phyloP scores from a whole-genome alignment of 2,797 vertebrate genomes.

The Coregonus sp. region DNA sequence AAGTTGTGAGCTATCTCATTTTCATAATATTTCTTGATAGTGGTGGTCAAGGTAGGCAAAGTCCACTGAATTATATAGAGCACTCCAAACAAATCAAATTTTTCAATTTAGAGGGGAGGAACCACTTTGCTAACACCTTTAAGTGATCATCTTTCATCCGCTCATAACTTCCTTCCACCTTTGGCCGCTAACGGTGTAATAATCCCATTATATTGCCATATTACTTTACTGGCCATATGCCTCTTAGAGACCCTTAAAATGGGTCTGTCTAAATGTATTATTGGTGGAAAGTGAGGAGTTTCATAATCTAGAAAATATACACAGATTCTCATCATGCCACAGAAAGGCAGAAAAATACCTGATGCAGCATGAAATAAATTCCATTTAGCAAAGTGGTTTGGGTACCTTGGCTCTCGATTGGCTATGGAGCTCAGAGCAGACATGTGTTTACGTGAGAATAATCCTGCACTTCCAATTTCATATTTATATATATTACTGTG shows the following conservation, averaged over 20 bases:
- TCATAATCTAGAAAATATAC: constrained; percentile 21
- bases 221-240: not conserved
- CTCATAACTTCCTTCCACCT: not conserved
- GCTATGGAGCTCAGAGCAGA: constrained; percentile 7
- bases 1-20: not conserved
- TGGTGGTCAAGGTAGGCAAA: not conserved
- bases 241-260: constrained; percentile 5
- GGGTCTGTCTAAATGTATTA: not conserved
- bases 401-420: constrained; percentile 2
- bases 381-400: constrained; percentile 15
- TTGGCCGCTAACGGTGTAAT: not conserved
- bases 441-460: constrained; percentile 13
- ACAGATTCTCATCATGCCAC: not conserved
- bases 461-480: constrained; percentile 9
- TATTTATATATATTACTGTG: constrained; percentile 1
- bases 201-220: constrained; percentile 11
- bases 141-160: constrained; percentile 10
- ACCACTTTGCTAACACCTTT: constrained; percentile 4
- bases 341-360: constrained; percentile 8
- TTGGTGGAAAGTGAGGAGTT: not conserved
- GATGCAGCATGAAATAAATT: constrained; percentile 20
- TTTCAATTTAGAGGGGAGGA: constrained; percentile 9
- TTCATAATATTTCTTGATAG: not conserved
- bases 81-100: constrained; percentile 10
- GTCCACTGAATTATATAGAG: not conserved